Conservation (phyloP, 1,140 invertebrate species). For the Drosophila nannoptera region DNA sequence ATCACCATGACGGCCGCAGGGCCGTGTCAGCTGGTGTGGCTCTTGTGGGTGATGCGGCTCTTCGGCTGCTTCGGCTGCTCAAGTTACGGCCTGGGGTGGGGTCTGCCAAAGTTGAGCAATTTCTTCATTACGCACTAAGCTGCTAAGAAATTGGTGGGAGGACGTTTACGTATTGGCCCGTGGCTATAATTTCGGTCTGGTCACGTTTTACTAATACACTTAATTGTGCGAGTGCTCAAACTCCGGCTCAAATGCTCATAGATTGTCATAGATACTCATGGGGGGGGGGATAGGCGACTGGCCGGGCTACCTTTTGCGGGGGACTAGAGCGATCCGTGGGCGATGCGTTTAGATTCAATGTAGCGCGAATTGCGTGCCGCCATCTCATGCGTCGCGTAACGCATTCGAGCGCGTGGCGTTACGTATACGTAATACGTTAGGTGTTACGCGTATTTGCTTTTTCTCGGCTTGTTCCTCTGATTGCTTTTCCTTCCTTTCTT, state of each 20-base stretch:
- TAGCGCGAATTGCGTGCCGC: conserved; percentile 76
- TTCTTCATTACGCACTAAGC: conserved; percentile 75
- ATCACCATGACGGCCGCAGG: conserved; percentile 66
- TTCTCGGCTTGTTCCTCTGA: background rate
- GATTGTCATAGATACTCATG: background rate
- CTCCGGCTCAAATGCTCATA: conserved; percentile 3
- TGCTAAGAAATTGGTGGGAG: conserved; percentile 59
- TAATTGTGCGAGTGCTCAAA: conserved; percentile 57
- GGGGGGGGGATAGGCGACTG: background rate
- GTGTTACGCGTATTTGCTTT: conserved; percentile 23
- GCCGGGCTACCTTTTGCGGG: conserved; percentile 1
- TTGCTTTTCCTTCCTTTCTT: background rate
- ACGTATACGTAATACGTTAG: conserved; percentile 51
- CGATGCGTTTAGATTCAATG: conserved; percentile 68
- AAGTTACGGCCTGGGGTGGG: background rate
- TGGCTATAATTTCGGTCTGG: conserved; percentile 69
- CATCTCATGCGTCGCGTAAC: conserved; percentile 72
- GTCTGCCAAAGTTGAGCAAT: conserved; percentile 59
- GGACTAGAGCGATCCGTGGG: conserved; percentile 63
- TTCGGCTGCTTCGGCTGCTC: background rate
- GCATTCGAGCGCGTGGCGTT: conserved; percentile 63
- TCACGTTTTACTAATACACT: conserved; percentile 73
- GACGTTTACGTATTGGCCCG: conserved; percentile 34
- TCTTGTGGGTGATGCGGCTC: background rate
- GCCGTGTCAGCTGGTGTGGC: background rate